These are phyloP conservation scores for Garra rufa DNA, from an alignment of 2,113 vertebrate species.

Conservation along the genomic window DNA sequence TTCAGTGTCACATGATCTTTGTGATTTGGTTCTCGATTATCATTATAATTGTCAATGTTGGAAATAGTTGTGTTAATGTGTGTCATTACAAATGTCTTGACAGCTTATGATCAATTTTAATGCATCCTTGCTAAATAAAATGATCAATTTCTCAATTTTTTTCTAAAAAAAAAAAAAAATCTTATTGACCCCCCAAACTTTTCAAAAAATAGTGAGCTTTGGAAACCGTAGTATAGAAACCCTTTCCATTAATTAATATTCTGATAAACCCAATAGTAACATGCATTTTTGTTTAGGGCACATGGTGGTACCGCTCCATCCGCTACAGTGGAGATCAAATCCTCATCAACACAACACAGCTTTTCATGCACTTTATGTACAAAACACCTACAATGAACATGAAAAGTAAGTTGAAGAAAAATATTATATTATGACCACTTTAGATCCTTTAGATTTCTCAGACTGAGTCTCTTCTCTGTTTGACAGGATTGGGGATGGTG, in stretches of 20 bases:
- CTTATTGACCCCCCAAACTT: neutral
- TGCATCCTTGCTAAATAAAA: neutral
- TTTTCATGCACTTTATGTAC: conserved; percentile 98
- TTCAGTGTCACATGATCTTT: neutral
- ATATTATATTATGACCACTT: neutral
- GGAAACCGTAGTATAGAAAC: neutral
- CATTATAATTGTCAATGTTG: neutral
- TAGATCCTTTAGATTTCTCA: neutral
- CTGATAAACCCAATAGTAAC: neutral
- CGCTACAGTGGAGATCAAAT: conserved; percentile 98
- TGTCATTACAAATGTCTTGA: neutral
- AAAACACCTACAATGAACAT: conserved; percentile 99
- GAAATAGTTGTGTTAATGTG: no score
- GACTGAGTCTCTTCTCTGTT: conserved; percentile 45
- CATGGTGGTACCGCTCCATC: conserved; percentile 99
- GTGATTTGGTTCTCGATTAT: neutral
- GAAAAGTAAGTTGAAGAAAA: conserved; percentile 88
- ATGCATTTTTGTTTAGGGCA: conserved; percentile 80
- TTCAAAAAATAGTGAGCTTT: neutral
- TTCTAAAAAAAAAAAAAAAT: neutral
- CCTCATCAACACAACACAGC: conserved; percentile 97
- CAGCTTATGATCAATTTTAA: neutral
- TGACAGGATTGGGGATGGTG: conserved; percentile 92
- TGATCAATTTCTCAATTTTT: neutral
- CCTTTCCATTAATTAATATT: neutral